phyloP scores from a whole-genome alignment of 2,113 vertebrate genomes.

The Thamnophis sirtalis region DNA sequence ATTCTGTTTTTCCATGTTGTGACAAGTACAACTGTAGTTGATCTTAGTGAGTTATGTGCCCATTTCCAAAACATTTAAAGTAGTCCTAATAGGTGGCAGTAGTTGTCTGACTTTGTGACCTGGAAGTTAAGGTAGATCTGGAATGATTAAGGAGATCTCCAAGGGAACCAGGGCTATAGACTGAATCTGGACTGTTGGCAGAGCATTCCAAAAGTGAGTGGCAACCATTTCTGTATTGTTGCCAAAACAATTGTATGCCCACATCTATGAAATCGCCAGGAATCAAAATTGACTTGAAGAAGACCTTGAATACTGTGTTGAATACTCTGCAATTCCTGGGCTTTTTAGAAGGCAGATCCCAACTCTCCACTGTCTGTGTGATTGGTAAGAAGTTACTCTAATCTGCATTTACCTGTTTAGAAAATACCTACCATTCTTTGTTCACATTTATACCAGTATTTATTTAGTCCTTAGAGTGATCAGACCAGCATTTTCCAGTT shows the following conservation, averaged over 20 bases:
- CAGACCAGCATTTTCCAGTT: neutral
- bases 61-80: neutral
- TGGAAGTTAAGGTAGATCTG: neutral
- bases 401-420: neutral
- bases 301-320: neutral
- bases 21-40: neutral
- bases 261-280: neutral
- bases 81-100: neutral
- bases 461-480: neutral
- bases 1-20: neutral
- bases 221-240: neutral
- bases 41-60: neutral
- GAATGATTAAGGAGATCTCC: neutral
- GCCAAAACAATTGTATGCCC: neutral
- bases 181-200: neutral
- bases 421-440: neutral
- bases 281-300: neutral
- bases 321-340: neutral
- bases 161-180: neutral
- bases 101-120: neutral
- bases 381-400: neutral
- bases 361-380: neutral
- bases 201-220: neutral
- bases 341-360: neutral
- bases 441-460: neutral